These are phyloP conservation scores for Periphyllus acericola DNA, from an alignment of 2,888 invertebrate species.

Conservation along the genomic window DNA sequence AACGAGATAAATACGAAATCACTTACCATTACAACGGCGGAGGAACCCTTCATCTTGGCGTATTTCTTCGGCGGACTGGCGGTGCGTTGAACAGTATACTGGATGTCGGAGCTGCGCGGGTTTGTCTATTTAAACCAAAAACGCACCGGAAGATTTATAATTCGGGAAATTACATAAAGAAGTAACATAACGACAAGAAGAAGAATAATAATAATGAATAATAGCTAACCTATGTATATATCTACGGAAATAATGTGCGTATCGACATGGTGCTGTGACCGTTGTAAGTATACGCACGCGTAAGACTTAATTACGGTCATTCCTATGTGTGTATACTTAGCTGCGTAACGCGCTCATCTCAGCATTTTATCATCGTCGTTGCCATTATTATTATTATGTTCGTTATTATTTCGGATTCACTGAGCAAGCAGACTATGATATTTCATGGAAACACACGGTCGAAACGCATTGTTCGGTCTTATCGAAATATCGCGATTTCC, in stretches of 20 bases:
- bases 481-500: not conserved
- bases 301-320: not conserved
- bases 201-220: not conserved
- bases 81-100: not conserved
- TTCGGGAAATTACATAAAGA: not conserved
- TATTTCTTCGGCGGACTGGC: not conserved
- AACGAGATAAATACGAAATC: not conserved
- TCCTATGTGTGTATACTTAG: not conserved
- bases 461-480: not conserved
- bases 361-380: not conserved
- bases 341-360: conserved; percentile 11
- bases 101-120: not conserved
- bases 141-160: conserved; percentile 6
- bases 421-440: not conserved
- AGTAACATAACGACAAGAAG: no score
- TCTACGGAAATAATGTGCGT: not conserved
- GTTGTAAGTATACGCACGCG: not conserved
- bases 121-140: not conserved
- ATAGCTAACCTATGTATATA: not conserved
- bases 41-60: not conserved
- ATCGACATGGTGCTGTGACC: conserved; percentile 20
- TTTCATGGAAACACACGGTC: not conserved
- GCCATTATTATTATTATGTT: not conserved
- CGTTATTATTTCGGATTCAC: not conserved
- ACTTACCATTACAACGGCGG: not conserved